Evolutionary conservation across 2,113 vertebrate genomes (phyloP), one percentile per base, ranked within the genome.

Genomic region (Gallinago undulata): DNA sequence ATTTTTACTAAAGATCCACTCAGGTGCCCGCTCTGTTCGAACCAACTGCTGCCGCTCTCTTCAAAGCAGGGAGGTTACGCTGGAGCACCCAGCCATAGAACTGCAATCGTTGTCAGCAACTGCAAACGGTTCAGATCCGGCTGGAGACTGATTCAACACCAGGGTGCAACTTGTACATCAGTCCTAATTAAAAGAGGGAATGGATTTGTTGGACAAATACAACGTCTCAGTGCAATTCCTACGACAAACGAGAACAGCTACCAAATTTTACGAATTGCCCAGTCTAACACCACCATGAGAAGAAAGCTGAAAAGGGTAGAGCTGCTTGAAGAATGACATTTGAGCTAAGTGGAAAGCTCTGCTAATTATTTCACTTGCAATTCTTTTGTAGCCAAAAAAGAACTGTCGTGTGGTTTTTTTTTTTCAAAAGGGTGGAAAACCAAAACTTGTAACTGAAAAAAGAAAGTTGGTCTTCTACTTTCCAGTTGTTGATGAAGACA

Each of bases 171-270:
- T 64, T 76, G 47, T 48, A 67, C 2, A 2, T 82, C 62, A 81
- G 45, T 67, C 55, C 41, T 85, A 70, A 89, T 89, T 84, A 91
- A 89, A n/a, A 84, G 59, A 94, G 56, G 50, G 81, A 87, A 89
- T 82, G 10, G 31, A 48, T 84, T 33, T 85, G 5, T 27, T 72
- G 33, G 74, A 82, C 24, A 89, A 81, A 79, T 43, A 37, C 21
- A 57, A 41, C 12, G 10, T 48, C 37, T 81, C 56, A 62, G 76
- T 56, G 45, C 31, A 89, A 82, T 51, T 87, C 39, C 57, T 64
- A 37, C 35, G 57, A 94, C 16, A 78, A 82, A 69, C 2, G 2
- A 25, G 21, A 82, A 79, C 22, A 95, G 55, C 28, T 73, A 73
- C 30, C 19, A 83, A 50, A 53, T 76, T 64, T 64, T 76, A 73